Evolutionary conservation across 92 coral and sea anemone species (phyloP), one percentile per base, ranked within the genome.

Genomic region (Epizoanthus illoricatus): DNA sequence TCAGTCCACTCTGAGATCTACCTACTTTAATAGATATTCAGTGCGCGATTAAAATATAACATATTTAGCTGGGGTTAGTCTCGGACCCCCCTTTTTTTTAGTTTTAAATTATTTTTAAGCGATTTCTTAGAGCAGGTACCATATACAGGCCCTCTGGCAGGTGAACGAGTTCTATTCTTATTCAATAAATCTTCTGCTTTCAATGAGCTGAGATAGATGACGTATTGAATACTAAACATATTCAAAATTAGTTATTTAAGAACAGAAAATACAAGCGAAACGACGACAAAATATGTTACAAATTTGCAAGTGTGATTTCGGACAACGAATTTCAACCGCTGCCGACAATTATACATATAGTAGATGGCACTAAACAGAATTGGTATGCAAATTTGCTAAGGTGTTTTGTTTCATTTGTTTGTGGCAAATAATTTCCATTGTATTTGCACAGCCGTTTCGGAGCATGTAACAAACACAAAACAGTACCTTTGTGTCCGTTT

Each of bases 361-460:
- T 52, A 69, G 52, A 63, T 43, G 20, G 67, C 69, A 61, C 18
- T 59, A 41, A 16, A 10, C 2, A 23, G 41, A 62, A 15, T 63
- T 63, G 49, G 82, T 78, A 78, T 78, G 82, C 71, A 78, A 78
- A 78, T 78, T 45, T 20, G 55, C 24, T 6, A 4, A 21, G 24
- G 82, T 78, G 82, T 78, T 78, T 76, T 78, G 58, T 43, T 63
- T 63, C 20, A 42, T 67, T 63, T 64, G 72, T 78, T 78, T 63
- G 72, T 63, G 82, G 71, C 82, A 78, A 78, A 78, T 64, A 64
- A 36, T 41, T 63, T 45, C 36, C 61, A 63, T 78, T 78, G 82
- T 78, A 36, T 78, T 78, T 78, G 57, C 71, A 63, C 82, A 78
- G 82, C 82, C 82, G 82, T 78, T 78, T 78, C 82, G 12, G 82